Evolutionary conservation across 2,888 invertebrate species (phyloP).

Genomic region (Apotomis capreana): DNA sequence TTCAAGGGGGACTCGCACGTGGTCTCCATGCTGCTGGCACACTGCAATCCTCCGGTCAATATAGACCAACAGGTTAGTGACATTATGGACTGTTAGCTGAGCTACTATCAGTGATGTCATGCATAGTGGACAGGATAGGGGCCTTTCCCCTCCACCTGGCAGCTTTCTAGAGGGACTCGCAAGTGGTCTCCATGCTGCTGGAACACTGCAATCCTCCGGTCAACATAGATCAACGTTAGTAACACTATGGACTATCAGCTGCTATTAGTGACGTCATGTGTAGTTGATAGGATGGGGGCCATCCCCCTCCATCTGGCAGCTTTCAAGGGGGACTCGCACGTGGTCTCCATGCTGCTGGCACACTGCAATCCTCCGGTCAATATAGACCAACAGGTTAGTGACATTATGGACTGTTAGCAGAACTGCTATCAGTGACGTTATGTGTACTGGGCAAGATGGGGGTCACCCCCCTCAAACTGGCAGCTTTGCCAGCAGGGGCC

Average conservation of each 20-base stretch:
- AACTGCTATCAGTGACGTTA: no score
- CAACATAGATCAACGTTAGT: no score
- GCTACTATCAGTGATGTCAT: no score
- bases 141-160: no score
- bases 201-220: no score
- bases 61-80: constrained; percentile 89
- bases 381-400: constrained; percentile 89
- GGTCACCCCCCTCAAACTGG: no score
- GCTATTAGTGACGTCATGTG: constrained; percentile 92
- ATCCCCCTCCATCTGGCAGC: constrained; percentile 96
- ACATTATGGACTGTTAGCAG: neutral
- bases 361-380: constrained; percentile 92
- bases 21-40: constrained; percentile 91
- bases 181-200: no score
- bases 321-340: constrained; percentile 96
- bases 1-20: constrained; percentile 97
- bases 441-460: no score
- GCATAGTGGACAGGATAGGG: no score
- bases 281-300: constrained; percentile 94
- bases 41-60: constrained; percentile 91
- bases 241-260: no score
- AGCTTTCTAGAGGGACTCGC: no score
- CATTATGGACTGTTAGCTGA: neutral
- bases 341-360: constrained; percentile 92
- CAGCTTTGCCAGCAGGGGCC: no score